Evolutionary conservation across 2,888 invertebrate species (phyloP).

Genomic region (Rhagonycha lutea): DNA sequence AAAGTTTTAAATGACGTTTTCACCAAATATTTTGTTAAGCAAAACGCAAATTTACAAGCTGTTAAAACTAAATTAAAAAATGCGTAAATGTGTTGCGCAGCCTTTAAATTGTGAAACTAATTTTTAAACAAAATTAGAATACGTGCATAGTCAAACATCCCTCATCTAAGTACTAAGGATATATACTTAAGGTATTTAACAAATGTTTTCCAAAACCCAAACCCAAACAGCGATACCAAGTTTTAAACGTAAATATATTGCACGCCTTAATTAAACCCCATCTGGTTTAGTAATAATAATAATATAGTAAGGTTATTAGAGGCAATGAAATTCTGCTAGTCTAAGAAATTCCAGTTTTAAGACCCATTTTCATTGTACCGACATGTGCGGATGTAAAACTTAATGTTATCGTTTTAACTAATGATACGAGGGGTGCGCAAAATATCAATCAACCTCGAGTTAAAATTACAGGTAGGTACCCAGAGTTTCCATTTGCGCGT

Average conservation of each 20-base stretch:
- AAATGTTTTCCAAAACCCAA: background rate
- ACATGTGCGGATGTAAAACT: slow-evolving; percentile 24
- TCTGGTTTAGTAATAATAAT: slow-evolving; percentile 25
- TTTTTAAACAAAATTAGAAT: background rate
- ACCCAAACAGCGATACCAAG: background rate
- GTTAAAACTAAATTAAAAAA: slow-evolving; percentile 20
- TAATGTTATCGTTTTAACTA: slow-evolving; percentile 25
- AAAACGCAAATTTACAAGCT: slow-evolving; percentile 5
- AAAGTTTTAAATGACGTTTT: slow-evolving; percentile 11
- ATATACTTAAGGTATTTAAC: background rate
- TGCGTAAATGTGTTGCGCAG: slow-evolving; percentile 2
- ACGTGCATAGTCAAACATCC: background rate
- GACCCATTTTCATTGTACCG: background rate
- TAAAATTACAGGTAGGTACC: no score
- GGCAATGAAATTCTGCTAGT: slow-evolving; percentile 9
- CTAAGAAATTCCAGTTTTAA: background rate
- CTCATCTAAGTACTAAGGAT: background rate
- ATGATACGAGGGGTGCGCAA: slow-evolving; percentile 19
- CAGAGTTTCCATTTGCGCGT: background rate
- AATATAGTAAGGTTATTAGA: slow-evolving; percentile 22
- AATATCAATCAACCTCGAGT: slow-evolving; percentile 13
- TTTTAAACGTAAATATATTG: slow-evolving; percentile 1
- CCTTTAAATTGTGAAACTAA: background rate
- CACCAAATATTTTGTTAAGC: slow-evolving; percentile 12
- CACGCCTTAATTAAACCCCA: slow-evolving; percentile 21